A percentile compares a stretch with the other conserved stretches of the same genome.
These are phyloP conservation scores for Liparis tanakae DNA, from an alignment of 2,797 vertebrate genomes.

Conservation along the genomic window DNA sequence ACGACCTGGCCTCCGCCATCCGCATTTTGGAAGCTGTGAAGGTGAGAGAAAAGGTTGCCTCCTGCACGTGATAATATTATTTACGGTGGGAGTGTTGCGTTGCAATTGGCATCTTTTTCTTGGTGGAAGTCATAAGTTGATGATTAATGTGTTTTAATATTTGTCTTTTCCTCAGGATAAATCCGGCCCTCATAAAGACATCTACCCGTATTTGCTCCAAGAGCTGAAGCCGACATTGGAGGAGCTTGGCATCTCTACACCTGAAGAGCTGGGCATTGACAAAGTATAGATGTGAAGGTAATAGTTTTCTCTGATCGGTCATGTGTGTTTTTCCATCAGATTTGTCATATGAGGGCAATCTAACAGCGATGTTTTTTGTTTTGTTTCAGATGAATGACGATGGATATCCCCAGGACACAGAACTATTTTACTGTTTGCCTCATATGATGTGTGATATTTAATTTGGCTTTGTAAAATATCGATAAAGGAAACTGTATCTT, in stretches of 20 bases:
- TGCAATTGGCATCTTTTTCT: not conserved
- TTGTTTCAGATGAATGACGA: slow-evolving; percentile 58
- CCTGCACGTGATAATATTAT: not conserved
- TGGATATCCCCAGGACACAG: slow-evolving; percentile 49
- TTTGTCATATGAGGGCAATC: slow-evolving; percentile 4
- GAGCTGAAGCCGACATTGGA: slow-evolving; percentile 91
- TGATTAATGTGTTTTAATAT: slow-evolving; percentile 3
- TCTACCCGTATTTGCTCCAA: slow-evolving; percentile 95
- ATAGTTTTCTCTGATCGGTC: not conserved
- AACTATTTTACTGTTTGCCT: slow-evolving; percentile 74
- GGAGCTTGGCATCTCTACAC: slow-evolving; percentile 94
- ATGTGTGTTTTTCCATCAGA: not conserved
- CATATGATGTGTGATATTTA: slow-evolving; percentile 79
- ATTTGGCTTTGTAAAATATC: slow-evolving; percentile 85
- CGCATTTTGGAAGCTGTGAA: slow-evolving; percentile 95
- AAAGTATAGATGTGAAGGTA: slow-evolving; percentile 84
- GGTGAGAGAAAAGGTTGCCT: slow-evolving; percentile 74
- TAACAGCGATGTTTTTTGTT: slow-evolving; percentile 12
- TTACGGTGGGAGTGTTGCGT: not conserved
- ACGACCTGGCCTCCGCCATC: slow-evolving; percentile 93
- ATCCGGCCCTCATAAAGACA: slow-evolving; percentile 93
- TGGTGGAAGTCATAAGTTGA: not conserved
- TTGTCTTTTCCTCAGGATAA: slow-evolving; percentile 86
- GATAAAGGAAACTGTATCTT: slow-evolving; percentile 78
- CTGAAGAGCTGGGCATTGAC: slow-evolving; percentile 94